These are phyloP conservation scores for Scaptomyza montana DNA, from an alignment of 1,140 invertebrate species.

Conservation along the genomic window DNA sequence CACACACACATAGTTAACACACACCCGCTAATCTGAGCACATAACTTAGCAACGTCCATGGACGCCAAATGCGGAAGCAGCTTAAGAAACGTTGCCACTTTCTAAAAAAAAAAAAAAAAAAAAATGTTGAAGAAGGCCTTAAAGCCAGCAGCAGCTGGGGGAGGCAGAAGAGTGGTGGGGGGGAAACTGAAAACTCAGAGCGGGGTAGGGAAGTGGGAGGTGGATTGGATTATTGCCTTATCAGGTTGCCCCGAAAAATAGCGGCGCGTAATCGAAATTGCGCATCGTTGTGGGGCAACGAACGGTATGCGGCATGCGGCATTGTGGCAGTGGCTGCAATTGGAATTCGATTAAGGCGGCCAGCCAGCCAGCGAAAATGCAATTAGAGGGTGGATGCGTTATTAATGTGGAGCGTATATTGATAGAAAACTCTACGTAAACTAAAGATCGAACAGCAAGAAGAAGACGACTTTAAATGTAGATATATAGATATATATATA, in stretches of 20 bases:
- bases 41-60: constrained; percentile 59
- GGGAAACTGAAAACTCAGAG: too few relatives aligned
- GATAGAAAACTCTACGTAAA: constrained; percentile 39
- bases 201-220: background rate
- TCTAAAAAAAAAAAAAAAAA: constrained; percentile 49
- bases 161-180: background rate
- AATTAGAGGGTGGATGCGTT: constrained; percentile 84
- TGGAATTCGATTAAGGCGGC: constrained; percentile 72
- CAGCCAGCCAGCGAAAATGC: constrained; percentile 54
- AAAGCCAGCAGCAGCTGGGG: constrained; percentile 14
- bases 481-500: constrained; percentile 26
- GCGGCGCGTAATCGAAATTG: constrained; percentile 78
- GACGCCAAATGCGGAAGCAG: constrained; percentile 69
- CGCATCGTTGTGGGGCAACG: constrained; percentile 63
- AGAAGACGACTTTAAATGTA: constrained; percentile 5
- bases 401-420: constrained; percentile 81
- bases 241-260: constrained; percentile 58
- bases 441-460: constrained; percentile 19
- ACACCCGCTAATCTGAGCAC: constrained; percentile 78
- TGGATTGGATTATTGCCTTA: constrained; percentile 39
- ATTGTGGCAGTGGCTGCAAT: constrained; percentile 43
- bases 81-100: constrained; percentile 59
- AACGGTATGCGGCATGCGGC: constrained; percentile 22
- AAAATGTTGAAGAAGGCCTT: too few relatives aligned
- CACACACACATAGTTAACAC: constrained; percentile 59